Percentiles rank a stretch among this genome's conserved stretches.
Evolutionary conservation across 2,797 vertebrate genomes (phyloP).

Genomic region (Threskiornis aethiopicus): DNA sequence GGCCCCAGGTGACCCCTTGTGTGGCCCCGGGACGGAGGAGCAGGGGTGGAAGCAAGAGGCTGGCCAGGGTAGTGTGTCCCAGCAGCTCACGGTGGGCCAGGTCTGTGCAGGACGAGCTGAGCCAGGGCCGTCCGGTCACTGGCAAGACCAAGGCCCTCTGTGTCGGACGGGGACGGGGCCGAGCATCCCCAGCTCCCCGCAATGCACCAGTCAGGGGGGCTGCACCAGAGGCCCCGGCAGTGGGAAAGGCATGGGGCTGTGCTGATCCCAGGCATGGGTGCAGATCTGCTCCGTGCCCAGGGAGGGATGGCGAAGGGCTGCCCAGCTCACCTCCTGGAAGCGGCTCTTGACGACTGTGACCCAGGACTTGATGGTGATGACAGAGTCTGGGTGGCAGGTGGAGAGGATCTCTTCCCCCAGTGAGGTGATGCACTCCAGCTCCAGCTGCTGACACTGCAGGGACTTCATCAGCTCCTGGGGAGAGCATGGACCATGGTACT

Average conservation of each 20-base stretch:
- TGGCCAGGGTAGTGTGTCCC: fast-evolving
- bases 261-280: fast-evolving
- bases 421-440: conserved; percentile 80
- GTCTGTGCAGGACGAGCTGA: background rate
- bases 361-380: conserved; percentile 88
- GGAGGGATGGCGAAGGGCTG: fast-evolving
- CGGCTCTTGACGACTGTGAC: conserved; percentile 85
- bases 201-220: fast-evolving
- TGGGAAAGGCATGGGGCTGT: fast-evolving
- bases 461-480: conserved; percentile 79
- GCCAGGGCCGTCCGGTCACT: fast-evolving
- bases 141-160: too few species aligned
- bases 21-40: background rate
- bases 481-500: fast-evolving
- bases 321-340: conserved; percentile 82
- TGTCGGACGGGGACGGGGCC: fast-evolving
- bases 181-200: background rate
- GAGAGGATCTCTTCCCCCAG: conserved; percentile 86
- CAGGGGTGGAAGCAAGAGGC: background rate
- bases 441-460: conserved; percentile 77
- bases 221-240: fast-evolving
- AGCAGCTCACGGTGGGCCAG: fast-evolving
- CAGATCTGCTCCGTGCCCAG: fast-evolving
- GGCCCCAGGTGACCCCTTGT: fast-evolving
- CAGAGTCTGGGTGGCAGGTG: conserved; percentile 84